These are phyloP conservation scores for Danio choprae DNA, from an alignment of 2,797 vertebrate genomes.

Conservation along the genomic window DNA sequence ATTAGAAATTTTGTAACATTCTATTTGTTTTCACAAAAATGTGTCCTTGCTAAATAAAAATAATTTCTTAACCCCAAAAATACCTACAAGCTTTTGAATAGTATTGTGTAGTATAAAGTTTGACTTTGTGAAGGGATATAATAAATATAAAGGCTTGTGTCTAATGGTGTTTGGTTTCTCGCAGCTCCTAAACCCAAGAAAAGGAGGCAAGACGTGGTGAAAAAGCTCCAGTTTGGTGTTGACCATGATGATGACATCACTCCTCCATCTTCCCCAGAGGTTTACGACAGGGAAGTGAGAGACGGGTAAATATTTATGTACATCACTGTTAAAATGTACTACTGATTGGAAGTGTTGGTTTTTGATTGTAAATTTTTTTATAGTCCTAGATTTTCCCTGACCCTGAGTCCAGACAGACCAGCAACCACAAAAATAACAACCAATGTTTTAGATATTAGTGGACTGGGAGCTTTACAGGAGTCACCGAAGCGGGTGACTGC, in stretches of 20 bases:
- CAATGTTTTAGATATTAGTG: conserved; percentile 71
- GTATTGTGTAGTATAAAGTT: background rate
- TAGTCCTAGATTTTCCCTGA: conserved; percentile 33
- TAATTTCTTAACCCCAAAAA: too few species aligned
- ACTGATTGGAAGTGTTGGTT: background rate
- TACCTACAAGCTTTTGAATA: too few species aligned
- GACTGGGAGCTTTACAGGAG: conserved; percentile 67
- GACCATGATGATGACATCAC: conserved; percentile 69
- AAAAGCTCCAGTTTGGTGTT: conserved; percentile 80
- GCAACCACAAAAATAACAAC: conserved; percentile 50
- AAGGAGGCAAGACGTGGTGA: conserved; percentile 80
- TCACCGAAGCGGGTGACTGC: conserved; percentile 60
- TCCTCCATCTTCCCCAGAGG: conserved; percentile 77
- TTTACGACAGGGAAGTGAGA: conserved; percentile 49
- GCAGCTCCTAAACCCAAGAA: conserved; percentile 83
- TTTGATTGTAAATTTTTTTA: background rate
- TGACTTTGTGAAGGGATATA: background rate
- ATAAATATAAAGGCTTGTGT: background rate
- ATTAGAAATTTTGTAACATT: background rate
- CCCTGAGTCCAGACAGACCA: conserved; percentile 51
- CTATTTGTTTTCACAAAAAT: background rate
- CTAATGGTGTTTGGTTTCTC: conserved; percentile 6
- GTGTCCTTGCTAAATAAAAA: background rate
- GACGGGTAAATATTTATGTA: conserved; percentile 70
- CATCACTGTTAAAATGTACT: background rate